Conservation (phyloP, 1,140 invertebrate genomes). For the Phymastichus coffea region DNA sequence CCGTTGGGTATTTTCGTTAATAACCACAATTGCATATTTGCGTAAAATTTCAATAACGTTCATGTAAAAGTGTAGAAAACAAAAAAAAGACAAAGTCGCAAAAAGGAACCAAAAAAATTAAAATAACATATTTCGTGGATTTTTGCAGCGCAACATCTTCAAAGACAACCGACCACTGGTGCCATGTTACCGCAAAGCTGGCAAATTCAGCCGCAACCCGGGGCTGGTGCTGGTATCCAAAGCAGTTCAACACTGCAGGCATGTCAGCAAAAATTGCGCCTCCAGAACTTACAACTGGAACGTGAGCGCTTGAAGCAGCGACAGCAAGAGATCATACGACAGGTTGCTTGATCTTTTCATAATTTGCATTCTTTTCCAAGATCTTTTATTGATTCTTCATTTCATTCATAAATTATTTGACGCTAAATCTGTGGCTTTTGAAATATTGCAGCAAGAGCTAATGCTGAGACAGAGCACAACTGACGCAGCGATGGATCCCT, state of each 20-base stretch:
- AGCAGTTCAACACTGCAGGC: constrained; percentile 62
- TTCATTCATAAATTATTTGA: neutral
- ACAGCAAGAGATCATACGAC: constrained; percentile 84
- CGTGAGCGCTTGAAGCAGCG: constrained; percentile 81
- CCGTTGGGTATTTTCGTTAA: no score
- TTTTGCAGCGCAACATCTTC: constrained; percentile 67
- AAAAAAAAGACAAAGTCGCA: no score
- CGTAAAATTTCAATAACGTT: no score
- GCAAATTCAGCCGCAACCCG: constrained; percentile 44
- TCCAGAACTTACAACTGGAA: constrained; percentile 84
- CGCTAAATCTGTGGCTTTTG: constrained; percentile 48
- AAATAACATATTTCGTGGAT: neutral
- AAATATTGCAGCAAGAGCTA: constrained; percentile 64
- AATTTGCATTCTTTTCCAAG: constrained; percentile 13
- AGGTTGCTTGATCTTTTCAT: no score
- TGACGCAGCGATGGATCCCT: constrained; percentile 73
- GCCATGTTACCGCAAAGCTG: constrained; percentile 61
- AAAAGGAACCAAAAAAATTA: no score
- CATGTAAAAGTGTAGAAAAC: no score
- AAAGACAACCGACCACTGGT: constrained; percentile 64
- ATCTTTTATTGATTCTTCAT: neutral
- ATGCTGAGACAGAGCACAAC: constrained; percentile 67
- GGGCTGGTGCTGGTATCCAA: constrained; percentile 48
- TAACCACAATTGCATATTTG: no score
- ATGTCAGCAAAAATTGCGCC: constrained; percentile 74